phyloP scores from a whole-genome alignment of 2,797 vertebrate species.

The Acropternis orthonyx region DNA sequence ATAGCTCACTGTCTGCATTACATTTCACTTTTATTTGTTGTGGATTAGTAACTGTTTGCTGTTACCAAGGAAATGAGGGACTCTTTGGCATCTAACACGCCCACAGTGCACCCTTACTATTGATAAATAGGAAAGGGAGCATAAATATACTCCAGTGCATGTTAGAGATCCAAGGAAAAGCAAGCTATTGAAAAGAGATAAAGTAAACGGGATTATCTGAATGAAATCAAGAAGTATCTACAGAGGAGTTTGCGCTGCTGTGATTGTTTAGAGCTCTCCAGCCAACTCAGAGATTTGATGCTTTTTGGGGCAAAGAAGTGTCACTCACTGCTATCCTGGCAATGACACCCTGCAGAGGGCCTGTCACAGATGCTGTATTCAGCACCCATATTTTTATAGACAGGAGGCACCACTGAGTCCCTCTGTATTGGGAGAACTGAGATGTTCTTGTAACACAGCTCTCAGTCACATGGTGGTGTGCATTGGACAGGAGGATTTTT shows the following conservation, averaged over 20 bases:
- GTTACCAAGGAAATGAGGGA: slow-evolving; percentile 14
- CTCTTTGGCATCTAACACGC: not conserved
- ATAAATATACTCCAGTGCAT: not conserved
- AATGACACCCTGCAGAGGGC: not conserved
- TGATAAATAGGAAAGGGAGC: not conserved
- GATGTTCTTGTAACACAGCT: not conserved
- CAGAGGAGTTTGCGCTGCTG: not conserved
- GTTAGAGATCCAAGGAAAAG: not conserved
- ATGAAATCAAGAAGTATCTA: not conserved
- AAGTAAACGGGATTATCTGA: not conserved
- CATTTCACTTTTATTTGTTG: not conserved
- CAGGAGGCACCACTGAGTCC: not conserved
- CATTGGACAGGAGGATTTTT: not conserved
- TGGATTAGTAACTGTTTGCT: not conserved
- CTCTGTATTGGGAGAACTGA: not conserved
- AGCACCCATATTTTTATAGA: not conserved
- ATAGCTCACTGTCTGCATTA: not conserved
- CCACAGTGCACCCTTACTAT: not conserved
- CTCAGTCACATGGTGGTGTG: not conserved
- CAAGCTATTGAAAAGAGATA: not conserved
- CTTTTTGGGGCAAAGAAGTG: not conserved
- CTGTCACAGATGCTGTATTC: not conserved
- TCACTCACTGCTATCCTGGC: not conserved
- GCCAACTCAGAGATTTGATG: not conserved
- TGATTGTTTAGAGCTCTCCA: not conserved